Conservation (phyloP, 2,797 vertebrate genomes). For the Channa striata region DNA sequence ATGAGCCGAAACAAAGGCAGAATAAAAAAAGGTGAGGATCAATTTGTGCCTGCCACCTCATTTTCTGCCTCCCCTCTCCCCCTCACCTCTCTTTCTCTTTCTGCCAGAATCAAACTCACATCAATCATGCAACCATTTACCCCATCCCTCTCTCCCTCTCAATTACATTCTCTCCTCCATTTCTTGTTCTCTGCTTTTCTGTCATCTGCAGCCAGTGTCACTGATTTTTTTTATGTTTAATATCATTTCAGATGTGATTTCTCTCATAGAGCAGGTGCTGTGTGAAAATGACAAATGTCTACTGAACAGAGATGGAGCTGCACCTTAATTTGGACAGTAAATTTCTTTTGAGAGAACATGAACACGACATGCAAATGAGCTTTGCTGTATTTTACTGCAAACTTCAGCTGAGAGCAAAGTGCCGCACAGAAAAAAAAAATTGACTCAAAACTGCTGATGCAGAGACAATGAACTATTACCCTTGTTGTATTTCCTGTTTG, state of each 20-base stretch:
- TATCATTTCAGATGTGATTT: slow-evolving; percentile 30
- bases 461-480: too few relatives aligned
- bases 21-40: slow-evolving; percentile 65
- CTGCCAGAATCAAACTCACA: slow-evolving; percentile 71
- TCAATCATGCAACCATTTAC: slow-evolving; percentile 78
- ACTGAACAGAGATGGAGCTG: slow-evolving; percentile 3
- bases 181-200: slow-evolving; percentile 49
- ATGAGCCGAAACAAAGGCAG: slow-evolving; percentile 75
- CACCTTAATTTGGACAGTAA: neutral
- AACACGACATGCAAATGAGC: neutral
- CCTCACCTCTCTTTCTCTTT: slow-evolving; percentile 29
- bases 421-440: too few relatives aligned
- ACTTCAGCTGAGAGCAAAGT: neutral
- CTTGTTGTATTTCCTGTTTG: too few relatives aligned
- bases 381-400: neutral
- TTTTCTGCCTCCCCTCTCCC: slow-evolving; percentile 43
- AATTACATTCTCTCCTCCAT: slow-evolving; percentile 59
- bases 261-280: slow-evolving; percentile 12
- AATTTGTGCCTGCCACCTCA: slow-evolving; percentile 60
- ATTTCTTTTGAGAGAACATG: neutral
- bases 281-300: slow-evolving; percentile 20
- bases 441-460: too few relatives aligned
- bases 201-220: slow-evolving; percentile 40
- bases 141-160: slow-evolving; percentile 66
- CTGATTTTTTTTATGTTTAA: slow-evolving; percentile 37